A percentile compares a stretch with the other conserved stretches of the same genome.
Conservation (phyloP, 2,888 invertebrate species). For the Frankliniella intonsa region DNA sequence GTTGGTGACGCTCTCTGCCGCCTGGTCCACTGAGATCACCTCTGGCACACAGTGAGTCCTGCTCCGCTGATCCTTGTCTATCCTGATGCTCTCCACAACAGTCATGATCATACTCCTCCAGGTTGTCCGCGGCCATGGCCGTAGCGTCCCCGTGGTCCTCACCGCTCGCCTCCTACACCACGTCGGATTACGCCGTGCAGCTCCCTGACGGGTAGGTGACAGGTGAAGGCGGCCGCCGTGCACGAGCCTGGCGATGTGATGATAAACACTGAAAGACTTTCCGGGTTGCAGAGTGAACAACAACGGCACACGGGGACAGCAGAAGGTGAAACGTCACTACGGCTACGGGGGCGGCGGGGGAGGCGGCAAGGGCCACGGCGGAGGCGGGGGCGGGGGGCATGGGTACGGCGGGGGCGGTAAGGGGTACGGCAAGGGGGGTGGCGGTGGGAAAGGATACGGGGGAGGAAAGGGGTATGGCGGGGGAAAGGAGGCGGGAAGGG, state of each 20-base stretch:
- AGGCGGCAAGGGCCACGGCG: neutral
- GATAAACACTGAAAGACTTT: too few species aligned
- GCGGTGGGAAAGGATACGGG: neutral
- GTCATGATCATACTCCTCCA: neutral
- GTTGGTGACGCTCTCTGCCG: neutral
- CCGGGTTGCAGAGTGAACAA: neutral
- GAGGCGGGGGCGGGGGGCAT: neutral
- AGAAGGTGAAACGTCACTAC: slow-evolving; percentile 4
- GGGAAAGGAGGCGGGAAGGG: neutral
- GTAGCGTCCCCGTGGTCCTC: neutral
- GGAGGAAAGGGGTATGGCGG: neutral
- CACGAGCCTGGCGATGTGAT: too few species aligned
- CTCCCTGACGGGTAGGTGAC: neutral
- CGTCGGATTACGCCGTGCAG: neutral
- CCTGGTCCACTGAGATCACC: neutral
- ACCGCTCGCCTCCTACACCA: neutral
- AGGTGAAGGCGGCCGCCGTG: too few species aligned
- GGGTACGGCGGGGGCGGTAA: neutral
- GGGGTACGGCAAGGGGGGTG: neutral
- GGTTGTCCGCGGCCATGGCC: neutral
- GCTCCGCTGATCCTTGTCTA: neutral
- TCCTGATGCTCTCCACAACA: neutral
- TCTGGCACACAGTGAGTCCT: neutral
- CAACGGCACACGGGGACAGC: neutral
- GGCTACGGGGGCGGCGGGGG: neutral